A percentile compares a stretch with the other conserved stretches of the same genome.
These are phyloP conservation scores for Nasonovia ribisnigri DNA, from an alignment of 2,888 invertebrate genomes.

Conservation along the genomic window DNA sequence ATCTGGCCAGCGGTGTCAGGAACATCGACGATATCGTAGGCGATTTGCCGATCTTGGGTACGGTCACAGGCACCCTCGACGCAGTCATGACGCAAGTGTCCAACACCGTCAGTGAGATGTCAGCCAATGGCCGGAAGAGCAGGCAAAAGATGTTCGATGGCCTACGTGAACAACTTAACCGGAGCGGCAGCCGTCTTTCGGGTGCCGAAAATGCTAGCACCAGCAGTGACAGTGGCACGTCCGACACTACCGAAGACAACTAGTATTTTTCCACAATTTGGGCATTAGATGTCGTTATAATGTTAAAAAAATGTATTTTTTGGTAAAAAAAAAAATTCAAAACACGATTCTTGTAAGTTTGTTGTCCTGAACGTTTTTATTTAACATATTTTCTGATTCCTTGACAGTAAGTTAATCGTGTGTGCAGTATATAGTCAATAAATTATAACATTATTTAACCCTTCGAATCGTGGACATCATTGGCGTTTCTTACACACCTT, in stretches of 20 bases:
- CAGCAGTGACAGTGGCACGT: not conserved
- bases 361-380: not conserved
- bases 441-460: not conserved
- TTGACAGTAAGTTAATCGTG: not conserved
- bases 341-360: not conserved
- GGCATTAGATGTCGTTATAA: not conserved
- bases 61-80: not conserved
- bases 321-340: not conserved
- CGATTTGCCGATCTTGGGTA: not conserved
- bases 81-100: not conserved
- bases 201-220: not conserved
- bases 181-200: not conserved
- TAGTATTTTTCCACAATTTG: not conserved
- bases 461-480: not conserved
- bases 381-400: not conserved
- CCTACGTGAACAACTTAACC: not conserved
- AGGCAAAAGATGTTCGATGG: not conserved
- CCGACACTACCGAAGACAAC: not conserved
- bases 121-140: not conserved
- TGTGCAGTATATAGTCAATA: not conserved
- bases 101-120: not conserved
- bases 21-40: not conserved
- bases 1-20: conserved; percentile 6
- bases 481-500: not conserved
- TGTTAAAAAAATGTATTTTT: not conserved